A percentile compares a stretch with the other conserved stretches of the same genome.
phyloP scores from a whole-genome alignment of 2,797 vertebrate species.

The Darevskia mixta region DNA sequence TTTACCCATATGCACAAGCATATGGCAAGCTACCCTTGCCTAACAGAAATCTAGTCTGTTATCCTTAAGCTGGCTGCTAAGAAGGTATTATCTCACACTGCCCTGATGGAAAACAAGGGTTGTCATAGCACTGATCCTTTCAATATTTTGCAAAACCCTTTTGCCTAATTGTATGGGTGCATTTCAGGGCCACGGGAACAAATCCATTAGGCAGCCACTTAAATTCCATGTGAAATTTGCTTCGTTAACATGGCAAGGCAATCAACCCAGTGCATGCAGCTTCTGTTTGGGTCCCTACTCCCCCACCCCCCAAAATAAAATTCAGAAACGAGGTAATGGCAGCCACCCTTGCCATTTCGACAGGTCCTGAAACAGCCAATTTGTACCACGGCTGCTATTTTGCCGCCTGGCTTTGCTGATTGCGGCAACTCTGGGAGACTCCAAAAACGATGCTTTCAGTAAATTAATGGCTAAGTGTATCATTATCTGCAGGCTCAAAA shows the following conservation, averaged over 20 bases:
- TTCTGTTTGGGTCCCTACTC: neutral
- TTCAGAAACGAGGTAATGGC: neutral
- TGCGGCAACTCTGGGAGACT: neutral
- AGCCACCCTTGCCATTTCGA: neutral
- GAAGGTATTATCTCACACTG: slow-evolving; percentile 12
- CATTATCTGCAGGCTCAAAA: neutral
- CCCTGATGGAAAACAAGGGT: slow-evolving; percentile 1
- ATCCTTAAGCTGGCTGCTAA: slow-evolving; percentile 10
- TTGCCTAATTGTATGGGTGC: slow-evolving; percentile 11
- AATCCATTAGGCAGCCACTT: slow-evolving; percentile 14
- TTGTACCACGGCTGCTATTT: neutral
- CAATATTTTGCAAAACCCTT: slow-evolving; percentile 8
- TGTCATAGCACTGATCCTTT: slow-evolving; percentile 30
- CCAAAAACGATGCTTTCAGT: neutral
- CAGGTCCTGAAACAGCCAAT: neutral
- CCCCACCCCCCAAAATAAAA: neutral
- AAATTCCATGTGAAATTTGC: neutral
- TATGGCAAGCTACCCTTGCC: neutral
- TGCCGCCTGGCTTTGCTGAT: neutral
- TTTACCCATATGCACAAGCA: too few species aligned
- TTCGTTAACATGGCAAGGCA: neutral
- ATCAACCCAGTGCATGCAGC: too few species aligned
- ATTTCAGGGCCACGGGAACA: neutral
- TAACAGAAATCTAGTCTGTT: neutral
- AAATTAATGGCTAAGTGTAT: neutral